Conservation (phyloP, 2,888 invertebrate species). For the Trissolcus brochymenae region DNA sequence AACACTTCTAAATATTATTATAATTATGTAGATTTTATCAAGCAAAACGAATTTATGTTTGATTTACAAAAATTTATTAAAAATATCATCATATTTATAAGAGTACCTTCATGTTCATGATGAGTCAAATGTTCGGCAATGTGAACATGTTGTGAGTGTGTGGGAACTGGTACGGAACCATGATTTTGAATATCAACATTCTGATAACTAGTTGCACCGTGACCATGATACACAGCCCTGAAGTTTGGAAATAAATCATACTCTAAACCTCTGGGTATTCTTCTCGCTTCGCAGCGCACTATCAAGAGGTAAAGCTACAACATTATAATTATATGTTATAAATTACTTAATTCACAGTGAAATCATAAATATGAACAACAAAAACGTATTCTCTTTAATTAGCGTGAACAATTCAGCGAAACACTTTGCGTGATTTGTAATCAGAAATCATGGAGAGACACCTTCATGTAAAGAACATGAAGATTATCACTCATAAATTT, state of each 20-base stretch:
- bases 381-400: not conserved
- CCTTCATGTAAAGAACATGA: not conserved
- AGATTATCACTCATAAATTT: slow-evolving; percentile 2
- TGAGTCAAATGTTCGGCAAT: slow-evolving; percentile 36
- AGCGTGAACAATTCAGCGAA: not conserved
- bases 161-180: slow-evolving; percentile 62
- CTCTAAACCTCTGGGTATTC: slow-evolving; percentile 60
- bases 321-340: slow-evolving; percentile 29
- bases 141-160: slow-evolving; percentile 46
- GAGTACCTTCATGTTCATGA: slow-evolving; percentile 37
- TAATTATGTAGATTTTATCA: too few relatives aligned
- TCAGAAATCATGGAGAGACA: not conserved
- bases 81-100: too few relatives aligned
- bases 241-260: slow-evolving; percentile 65
- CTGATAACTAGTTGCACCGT: slow-evolving; percentile 72
- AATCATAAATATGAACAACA: not conserved
- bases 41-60: too few relatives aligned
- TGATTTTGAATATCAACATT: slow-evolving; percentile 68
- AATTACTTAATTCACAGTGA: slow-evolving; percentile 1
- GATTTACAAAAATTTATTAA: too few relatives aligned
- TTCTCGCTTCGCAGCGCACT: slow-evolving; percentile 62
- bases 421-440: not conserved
- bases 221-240: slow-evolving; percentile 66
- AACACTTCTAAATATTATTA: too few relatives aligned
- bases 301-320: slow-evolving; percentile 63